Base-by-base conservation (phyloP, 2,888 invertebrate genomes). In the Trichacis sp. region DNA sequence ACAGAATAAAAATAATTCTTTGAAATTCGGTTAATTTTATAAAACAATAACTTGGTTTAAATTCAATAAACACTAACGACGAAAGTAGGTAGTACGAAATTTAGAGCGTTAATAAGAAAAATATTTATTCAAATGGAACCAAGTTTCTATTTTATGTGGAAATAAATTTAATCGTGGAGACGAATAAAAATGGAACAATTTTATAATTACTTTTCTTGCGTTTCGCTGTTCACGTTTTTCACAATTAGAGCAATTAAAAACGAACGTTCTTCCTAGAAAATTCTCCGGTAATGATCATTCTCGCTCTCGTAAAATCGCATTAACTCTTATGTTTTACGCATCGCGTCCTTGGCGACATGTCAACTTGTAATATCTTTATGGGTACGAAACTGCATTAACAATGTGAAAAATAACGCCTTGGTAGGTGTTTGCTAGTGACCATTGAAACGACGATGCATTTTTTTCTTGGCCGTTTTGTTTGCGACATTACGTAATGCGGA, bases 291-390 rank as follows among this genome's bases (percentile, higher is more conserved):
- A 24, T 24, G 24, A 24, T 24, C 24, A 24, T 5, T 24, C 8
- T 24, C 24, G 24, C 24, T 24, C 24, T 24, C 24, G 24, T 24
- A 24, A 5, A 24, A 24, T 24, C 8, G 8, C 24, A 24, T 8
- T 24, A 24, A 46, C 20, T 46, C n/a, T n/a, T n/a, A n/a, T 46
- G 30, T 20, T 18, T 19, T 19, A 9, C 14, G 30, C 43, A 2
- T 42, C 58, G 54, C 51, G 58, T 46, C 47, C 55, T 56, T 59
- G 59, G 55, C 46, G 51, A 59, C 58, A 51, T 47, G 54, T 64
- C 42, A 64, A 40, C 42, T 58, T 29, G 48, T 55, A 56, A 59
- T 59, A 64, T 51, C 40, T 64, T 59, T 59, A 55, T 59, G 36
- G 45, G 51, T 59, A 55, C 53, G 55, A 63, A 64, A 59, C 55